Conservation (phyloP, 1,140 invertebrate genomes). For the Harpegnathos saltator region DNA sequence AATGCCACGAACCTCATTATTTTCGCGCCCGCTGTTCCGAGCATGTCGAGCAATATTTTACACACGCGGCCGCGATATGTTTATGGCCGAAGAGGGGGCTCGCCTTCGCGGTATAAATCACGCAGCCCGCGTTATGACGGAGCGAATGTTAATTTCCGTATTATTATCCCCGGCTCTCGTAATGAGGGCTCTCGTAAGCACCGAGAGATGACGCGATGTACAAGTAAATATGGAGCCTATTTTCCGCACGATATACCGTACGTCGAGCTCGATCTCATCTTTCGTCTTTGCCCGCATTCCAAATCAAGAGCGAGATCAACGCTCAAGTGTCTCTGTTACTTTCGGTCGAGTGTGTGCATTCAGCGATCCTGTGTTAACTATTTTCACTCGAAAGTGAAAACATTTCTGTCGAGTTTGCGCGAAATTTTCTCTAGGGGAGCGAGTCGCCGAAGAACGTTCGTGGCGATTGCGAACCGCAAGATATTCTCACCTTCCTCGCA, state of each 20-base stretch:
- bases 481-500: conserved; percentile 88
- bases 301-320: background rate
- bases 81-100: conserved; percentile 12
- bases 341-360: too few species aligned
- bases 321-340: background rate
- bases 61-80: background rate
- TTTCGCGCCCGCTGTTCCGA: conserved; percentile 51
- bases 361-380: too few species aligned
- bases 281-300: background rate
- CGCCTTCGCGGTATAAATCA: conserved; percentile 29
- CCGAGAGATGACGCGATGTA: background rate
- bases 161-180: background rate
- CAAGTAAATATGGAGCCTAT: background rate
- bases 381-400: too few species aligned
- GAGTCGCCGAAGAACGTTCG: too few species aligned
- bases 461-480: too few species aligned
- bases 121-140: background rate
- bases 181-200: background rate
- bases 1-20: conserved; percentile 56
- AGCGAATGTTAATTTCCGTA: conserved; percentile 29
- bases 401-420: too few species aligned
- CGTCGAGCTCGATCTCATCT: too few species aligned
- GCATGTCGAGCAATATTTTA: conserved; percentile 35
- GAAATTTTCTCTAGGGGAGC: too few species aligned
- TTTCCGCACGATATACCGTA: conserved; percentile 6